Percentiles rank a stretch among this genome's conserved stretches.
phyloP scores from a whole-genome alignment of 2,113 vertebrate species.

The Australoheros scitulus region DNA sequence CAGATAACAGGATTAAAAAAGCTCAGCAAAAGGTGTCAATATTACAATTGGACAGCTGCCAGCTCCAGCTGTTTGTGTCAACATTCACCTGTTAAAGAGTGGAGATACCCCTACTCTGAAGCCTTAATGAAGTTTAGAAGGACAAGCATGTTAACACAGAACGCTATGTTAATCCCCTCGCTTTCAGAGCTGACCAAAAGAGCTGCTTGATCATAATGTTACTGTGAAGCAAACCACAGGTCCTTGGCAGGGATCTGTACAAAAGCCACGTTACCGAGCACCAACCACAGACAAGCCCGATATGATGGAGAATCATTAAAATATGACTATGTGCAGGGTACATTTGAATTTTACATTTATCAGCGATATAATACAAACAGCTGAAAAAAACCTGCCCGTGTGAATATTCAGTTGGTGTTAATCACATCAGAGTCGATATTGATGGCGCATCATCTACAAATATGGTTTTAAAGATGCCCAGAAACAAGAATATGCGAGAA shows the following conservation, averaged over 20 bases:
- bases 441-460: no score
- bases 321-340: background rate
- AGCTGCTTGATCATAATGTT: no score
- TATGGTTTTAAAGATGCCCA: no score
- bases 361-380: background rate
- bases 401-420: background rate
- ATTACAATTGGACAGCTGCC: background rate
- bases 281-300: background rate
- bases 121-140: background rate
- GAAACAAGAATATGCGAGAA: no score
- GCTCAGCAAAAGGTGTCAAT: background rate
- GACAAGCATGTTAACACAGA: background rate
- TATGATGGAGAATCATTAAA: background rate
- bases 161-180: no score
- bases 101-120: background rate
- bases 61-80: background rate
- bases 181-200: no score
- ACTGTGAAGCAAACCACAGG: background rate
- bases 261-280: background rate
- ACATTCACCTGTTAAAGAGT: background rate
- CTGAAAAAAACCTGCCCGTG: background rate
- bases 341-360: background rate
- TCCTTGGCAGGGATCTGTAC: background rate
- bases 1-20: background rate
- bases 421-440: no score